phyloP scores from a whole-genome alignment of 1,140 invertebrate genomes.

The Drosophila bifasciata region DNA sequence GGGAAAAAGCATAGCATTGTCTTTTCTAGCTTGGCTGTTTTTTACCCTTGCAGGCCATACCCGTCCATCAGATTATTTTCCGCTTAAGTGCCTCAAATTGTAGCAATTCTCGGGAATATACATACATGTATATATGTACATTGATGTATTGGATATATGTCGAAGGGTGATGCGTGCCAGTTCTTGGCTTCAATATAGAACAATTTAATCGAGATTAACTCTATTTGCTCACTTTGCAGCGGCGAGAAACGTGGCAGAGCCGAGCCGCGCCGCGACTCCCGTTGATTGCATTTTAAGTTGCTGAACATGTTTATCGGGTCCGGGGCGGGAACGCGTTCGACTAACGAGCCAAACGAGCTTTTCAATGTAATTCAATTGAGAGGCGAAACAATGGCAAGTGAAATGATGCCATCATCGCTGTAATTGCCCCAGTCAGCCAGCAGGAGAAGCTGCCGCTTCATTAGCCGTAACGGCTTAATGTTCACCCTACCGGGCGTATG shows the following conservation, averaged over 20 bases:
- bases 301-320: slow-evolving; percentile 55
- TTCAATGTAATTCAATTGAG: slow-evolving; percentile 73
- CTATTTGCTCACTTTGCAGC: slow-evolving; percentile 2
- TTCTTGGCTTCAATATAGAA: slow-evolving; percentile 38
- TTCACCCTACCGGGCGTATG: slow-evolving; percentile 37
- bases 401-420: slow-evolving; percentile 31
- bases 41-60: slow-evolving; percentile 3
- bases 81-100: slow-evolving; percentile 38
- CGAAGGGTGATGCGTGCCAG: background rate
- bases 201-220: slow-evolving; percentile 42
- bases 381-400: slow-evolving; percentile 52
- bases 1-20: slow-evolving; percentile 27
- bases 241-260: too few species aligned
- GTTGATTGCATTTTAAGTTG: slow-evolving; percentile 78
- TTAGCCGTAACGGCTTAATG: slow-evolving; percentile 62
- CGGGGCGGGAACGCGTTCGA: slow-evolving; percentile 19
- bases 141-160: slow-evolving; percentile 2
- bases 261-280: slow-evolving; percentile 21
- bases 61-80: slow-evolving; percentile 38
- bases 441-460: slow-evolving; percentile 43
- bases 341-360: slow-evolving; percentile 71
- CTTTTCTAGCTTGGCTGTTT: background rate
- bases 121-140: slow-evolving; percentile 1
- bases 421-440: slow-evolving; percentile 44
- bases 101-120: slow-evolving; percentile 15